phyloP scores from a whole-genome alignment of 2,797 vertebrate species.

The Leptodactylus fallax region DNA sequence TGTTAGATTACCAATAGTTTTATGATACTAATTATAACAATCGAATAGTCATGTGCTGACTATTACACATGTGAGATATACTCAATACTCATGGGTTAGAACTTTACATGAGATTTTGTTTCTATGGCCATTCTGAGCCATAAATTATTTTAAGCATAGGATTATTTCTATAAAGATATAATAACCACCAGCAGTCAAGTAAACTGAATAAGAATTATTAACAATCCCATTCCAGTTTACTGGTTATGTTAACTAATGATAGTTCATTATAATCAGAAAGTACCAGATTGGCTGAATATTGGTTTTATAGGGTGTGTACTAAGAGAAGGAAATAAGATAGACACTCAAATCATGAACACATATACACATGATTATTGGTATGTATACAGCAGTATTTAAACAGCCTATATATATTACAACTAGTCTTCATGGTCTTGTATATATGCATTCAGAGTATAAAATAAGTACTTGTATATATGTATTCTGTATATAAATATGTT shows the following conservation, averaged over 20 bases:
- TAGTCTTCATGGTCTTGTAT: not conserved
- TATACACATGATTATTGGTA: not conserved
- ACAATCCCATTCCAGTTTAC: not conserved
- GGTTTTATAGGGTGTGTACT: not conserved
- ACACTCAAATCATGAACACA: not conserved
- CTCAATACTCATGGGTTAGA: not conserved
- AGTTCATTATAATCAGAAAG: not conserved
- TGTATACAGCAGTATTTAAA: not conserved
- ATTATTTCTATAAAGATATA: not conserved
- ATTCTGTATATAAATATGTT: not conserved
- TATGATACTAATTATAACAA: slow-evolving; percentile 28
- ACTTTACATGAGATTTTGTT: not conserved
- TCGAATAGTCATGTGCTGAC: not conserved
- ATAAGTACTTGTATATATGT: not conserved
- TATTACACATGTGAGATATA: not conserved
- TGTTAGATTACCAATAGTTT: not conserved
- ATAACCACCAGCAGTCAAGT: not conserved
- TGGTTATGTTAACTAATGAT: not conserved
- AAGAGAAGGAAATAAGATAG: not conserved
- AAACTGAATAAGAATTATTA: not conserved
- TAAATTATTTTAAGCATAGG: not conserved
- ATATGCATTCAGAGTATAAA: not conserved
- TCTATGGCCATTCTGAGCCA: not conserved
- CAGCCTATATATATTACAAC: not conserved
- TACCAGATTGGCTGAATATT: not conserved